A percentile compares a stretch with the other conserved stretches of the same genome.
Conservation (phyloP, 2,797 vertebrate genomes). For the Bovichtus diacanthus region DNA sequence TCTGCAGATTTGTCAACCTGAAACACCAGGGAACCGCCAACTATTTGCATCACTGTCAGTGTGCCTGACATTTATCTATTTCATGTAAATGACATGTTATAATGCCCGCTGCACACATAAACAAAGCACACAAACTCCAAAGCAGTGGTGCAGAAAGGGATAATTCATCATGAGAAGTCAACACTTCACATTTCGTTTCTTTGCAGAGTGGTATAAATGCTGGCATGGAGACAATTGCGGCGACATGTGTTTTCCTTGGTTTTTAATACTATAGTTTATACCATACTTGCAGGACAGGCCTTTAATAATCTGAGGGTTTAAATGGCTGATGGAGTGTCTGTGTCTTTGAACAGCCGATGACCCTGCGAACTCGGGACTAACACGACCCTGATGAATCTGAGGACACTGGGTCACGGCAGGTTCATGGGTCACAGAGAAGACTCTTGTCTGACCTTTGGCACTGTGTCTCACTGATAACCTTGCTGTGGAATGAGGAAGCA, state of each 20-base stretch:
- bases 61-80: slow-evolving; percentile 61
- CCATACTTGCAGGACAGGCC: slow-evolving; percentile 4
- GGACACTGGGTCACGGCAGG: slow-evolving; percentile 62
- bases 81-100: slow-evolving; percentile 52
- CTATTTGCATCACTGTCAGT: slow-evolving; percentile 69
- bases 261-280: slow-evolving; percentile 1
- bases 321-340: slow-evolving; percentile 41
- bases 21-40: slow-evolving; percentile 61
- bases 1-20: slow-evolving; percentile 74
- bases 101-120: slow-evolving; percentile 32
- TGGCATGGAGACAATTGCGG: slow-evolving; percentile 16
- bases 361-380: slow-evolving; percentile 66
- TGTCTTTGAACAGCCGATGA: slow-evolving; percentile 75
- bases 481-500: slow-evolving; percentile 64
- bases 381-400: slow-evolving; percentile 75
- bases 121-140: slow-evolving; percentile 38
- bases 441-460: slow-evolving; percentile 75
- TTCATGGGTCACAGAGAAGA: slow-evolving; percentile 75
- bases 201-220: slow-evolving; percentile 16
- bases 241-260: slow-evolving; percentile 5
- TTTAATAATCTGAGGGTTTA: slow-evolving; percentile 41
- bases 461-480: slow-evolving; percentile 69
- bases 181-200: slow-evolving; percentile 54
- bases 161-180: slow-evolving; percentile 58
- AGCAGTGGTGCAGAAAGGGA: slow-evolving; percentile 37